phyloP scores from a whole-genome alignment of 2,113 vertebrate species.

The Silurus asotus region DNA sequence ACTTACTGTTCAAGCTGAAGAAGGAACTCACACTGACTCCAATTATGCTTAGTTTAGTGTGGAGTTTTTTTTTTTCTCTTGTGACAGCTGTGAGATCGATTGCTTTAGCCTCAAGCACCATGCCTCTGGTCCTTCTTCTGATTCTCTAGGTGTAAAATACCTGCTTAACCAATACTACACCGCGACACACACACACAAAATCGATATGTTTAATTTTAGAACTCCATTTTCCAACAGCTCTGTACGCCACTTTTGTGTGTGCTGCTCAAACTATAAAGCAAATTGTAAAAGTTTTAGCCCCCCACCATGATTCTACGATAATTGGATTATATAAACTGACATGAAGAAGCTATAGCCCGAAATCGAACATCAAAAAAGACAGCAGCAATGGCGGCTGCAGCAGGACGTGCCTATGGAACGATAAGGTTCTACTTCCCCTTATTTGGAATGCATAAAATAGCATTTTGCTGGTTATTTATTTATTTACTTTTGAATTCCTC shows the following conservation, averaged over 20 bases:
- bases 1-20: constrained; percentile 21
- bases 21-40: constrained; percentile 14
- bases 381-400: too few species aligned
- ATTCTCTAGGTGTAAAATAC: constrained; percentile 16
- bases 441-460: too few species aligned
- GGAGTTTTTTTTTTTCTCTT: not conserved
- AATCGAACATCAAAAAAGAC: too few species aligned
- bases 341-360: too few species aligned
- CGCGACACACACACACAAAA: constrained; percentile 29
- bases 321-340: too few species aligned
- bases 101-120: not conserved
- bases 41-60: constrained; percentile 32
- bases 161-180: not conserved
- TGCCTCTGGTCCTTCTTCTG: constrained; percentile 26
- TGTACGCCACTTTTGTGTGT: not conserved
- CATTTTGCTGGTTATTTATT: too few species aligned
- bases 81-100: constrained; percentile 45
- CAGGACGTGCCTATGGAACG: too few species aligned
- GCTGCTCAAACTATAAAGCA: not conserved
- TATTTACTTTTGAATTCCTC: too few species aligned
- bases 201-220: constrained; percentile 48
- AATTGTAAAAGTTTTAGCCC: not conserved
- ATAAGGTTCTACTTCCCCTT: too few species aligned
- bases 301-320: not conserved
- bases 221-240: not conserved